Evolutionary conservation across 1,140 invertebrate species (phyloP).

Genomic region (Aphis craccivora): DNA sequence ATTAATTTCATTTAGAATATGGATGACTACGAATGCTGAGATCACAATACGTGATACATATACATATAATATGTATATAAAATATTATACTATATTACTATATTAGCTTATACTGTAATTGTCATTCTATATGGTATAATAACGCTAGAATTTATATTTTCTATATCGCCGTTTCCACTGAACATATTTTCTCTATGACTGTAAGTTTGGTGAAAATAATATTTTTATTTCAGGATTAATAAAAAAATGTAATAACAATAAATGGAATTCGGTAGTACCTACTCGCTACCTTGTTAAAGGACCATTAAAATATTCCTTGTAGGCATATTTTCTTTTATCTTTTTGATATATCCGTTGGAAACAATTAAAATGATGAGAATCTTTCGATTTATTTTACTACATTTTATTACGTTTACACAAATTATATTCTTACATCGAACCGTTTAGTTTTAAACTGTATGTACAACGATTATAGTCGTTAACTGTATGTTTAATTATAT

Average conservation of each 20-base stretch:
- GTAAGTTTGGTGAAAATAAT: background rate
- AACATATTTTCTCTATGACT: constrained; percentile 4
- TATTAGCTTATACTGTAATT: background rate
- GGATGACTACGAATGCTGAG: background rate
- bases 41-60: background rate
- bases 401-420: background rate
- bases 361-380: background rate
- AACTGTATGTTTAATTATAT: background rate
- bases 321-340: background rate
- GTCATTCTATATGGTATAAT: background rate
- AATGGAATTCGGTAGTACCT: background rate
- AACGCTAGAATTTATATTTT: background rate
- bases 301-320: background rate
- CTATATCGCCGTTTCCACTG: background rate
- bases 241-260: background rate
- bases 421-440: background rate
- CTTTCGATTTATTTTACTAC: background rate
- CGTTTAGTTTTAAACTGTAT: background rate
- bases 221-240: background rate
- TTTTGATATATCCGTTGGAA: background rate
- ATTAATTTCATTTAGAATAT: background rate
- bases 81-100: background rate
- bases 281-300: background rate
- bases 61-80: background rate
- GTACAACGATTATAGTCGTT: background rate